Percentiles rank a stretch among this genome's conserved stretches.
Evolutionary conservation across 1,140 invertebrate genomes (phyloP).

Genomic region (Antheraea pernyi): DNA sequence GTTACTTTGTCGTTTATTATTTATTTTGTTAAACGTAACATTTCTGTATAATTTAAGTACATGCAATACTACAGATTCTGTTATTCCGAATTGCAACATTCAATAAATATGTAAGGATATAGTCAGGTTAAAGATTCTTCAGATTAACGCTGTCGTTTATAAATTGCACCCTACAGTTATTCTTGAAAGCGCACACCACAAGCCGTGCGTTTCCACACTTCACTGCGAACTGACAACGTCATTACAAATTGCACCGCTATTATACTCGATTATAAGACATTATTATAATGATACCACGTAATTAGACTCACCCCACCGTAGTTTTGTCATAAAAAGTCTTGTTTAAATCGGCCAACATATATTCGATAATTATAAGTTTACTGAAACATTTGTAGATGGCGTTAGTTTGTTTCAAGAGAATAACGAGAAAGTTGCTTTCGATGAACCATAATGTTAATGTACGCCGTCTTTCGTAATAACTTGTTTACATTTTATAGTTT

Average conservation of each 20-base stretch:
- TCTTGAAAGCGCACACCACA: conserved; percentile 43
- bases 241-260: conserved; percentile 63
- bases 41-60: no score
- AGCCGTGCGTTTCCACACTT: conserved; percentile 65
- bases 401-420: conserved; percentile 29
- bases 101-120: no score
- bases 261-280: conserved; percentile 48
- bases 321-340: not conserved
- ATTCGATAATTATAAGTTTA: conserved; percentile 15
- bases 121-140: not conserved
- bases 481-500: no score
- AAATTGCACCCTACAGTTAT: conserved; percentile 24
- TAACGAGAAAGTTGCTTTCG: not conserved
- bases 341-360: not conserved
- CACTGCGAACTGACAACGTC: conserved; percentile 54
- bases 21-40: no score
- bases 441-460: not conserved
- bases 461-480: no score
- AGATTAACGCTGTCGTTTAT: not conserved
- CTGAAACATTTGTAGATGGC: conserved; percentile 47
- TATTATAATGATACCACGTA: conserved; percentile 60
- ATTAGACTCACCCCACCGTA: conserved; percentile 45
- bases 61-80: no score
- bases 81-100: no score
- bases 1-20: no score